These are phyloP conservation scores for Tryphoninae sp. DNA, from an alignment of 2,888 invertebrate species.

Conservation along the genomic window DNA sequence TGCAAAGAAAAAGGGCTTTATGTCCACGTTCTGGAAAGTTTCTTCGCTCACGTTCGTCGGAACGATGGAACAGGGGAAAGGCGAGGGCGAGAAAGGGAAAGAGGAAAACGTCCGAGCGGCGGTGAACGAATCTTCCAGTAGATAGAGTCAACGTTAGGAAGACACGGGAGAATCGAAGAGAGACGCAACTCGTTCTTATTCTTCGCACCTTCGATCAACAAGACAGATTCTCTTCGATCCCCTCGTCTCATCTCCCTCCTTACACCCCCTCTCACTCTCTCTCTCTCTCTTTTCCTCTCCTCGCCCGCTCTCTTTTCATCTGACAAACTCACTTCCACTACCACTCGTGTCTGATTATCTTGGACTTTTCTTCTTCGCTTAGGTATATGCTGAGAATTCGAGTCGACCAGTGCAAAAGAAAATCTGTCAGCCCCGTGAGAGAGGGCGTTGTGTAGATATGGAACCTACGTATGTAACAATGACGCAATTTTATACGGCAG, in stretches of 20 bases:
- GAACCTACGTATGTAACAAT: conserved; percentile 57
- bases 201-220: conserved; percentile 76
- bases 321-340: conserved; percentile 4
- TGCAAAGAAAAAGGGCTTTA: conserved; percentile 38
- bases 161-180: conserved; percentile 43
- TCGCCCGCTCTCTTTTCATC: background rate
- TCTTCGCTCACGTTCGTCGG: conserved; percentile 62
- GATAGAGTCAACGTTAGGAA: conserved; percentile 49
- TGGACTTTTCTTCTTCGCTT: conserved; percentile 54
- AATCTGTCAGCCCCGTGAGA: conserved; percentile 63
- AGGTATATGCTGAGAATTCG: conserved; percentile 1
- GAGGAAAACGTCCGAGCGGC: conserved; percentile 11
- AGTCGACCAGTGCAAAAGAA: conserved; percentile 67
- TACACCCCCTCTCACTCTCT: background rate
- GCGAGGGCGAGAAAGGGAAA: conserved; percentile 1
- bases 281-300: background rate
- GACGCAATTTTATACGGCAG: background rate
- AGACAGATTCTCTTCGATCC: conserved; percentile 65
- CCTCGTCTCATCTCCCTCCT: conserved; percentile 2
- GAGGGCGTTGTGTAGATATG: conserved; percentile 63
- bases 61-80: conserved; percentile 58
- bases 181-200: conserved; percentile 72
- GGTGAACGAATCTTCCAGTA: conserved; percentile 58
- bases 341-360: conserved; percentile 38
- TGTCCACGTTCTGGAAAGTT: conserved; percentile 59